These are phyloP conservation scores for Montipora cactus DNA, from an alignment of 64 coral and sea anemone species.

Conservation along the genomic window DNA sequence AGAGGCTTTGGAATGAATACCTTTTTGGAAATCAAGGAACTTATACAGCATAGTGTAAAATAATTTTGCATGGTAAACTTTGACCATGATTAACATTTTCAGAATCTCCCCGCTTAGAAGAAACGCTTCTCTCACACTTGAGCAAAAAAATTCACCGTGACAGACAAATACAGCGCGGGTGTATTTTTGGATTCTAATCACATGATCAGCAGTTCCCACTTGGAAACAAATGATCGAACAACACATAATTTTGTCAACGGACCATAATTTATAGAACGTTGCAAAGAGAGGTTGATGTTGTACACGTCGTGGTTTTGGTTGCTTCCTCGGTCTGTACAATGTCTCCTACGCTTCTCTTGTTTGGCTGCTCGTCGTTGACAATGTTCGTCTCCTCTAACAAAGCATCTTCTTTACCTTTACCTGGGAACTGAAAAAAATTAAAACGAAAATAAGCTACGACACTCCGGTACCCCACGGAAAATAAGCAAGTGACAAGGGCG, in stretches of 20 bases:
- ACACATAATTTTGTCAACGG: neutral
- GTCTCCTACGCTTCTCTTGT: neutral
- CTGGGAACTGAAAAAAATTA: neutral
- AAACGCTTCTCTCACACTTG: too few species aligned
- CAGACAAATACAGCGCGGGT: too few species aligned
- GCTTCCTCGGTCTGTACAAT: neutral
- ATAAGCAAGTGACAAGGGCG: too few species aligned
- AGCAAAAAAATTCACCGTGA: too few species aligned
- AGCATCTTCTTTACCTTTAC: neutral
- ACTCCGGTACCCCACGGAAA: neutral
- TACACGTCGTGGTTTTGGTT: neutral
- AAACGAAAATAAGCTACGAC: neutral
- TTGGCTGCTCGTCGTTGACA: slow-evolving; percentile 2
- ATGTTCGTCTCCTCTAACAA: neutral
- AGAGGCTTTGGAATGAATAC: too few species aligned
- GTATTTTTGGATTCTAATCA: too few species aligned
- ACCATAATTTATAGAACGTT: neutral
- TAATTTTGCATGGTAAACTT: too few species aligned
- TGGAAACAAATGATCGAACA: neutral
- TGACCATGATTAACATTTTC: too few species aligned
- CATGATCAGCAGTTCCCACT: too few species aligned
- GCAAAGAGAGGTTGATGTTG: slow-evolving; percentile 9
- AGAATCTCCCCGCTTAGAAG: too few species aligned
- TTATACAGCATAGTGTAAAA: too few species aligned
- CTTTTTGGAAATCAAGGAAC: too few species aligned